phyloP scores from a whole-genome alignment of 1,140 invertebrate genomes.

The Diploscapter pachys region DNA sequence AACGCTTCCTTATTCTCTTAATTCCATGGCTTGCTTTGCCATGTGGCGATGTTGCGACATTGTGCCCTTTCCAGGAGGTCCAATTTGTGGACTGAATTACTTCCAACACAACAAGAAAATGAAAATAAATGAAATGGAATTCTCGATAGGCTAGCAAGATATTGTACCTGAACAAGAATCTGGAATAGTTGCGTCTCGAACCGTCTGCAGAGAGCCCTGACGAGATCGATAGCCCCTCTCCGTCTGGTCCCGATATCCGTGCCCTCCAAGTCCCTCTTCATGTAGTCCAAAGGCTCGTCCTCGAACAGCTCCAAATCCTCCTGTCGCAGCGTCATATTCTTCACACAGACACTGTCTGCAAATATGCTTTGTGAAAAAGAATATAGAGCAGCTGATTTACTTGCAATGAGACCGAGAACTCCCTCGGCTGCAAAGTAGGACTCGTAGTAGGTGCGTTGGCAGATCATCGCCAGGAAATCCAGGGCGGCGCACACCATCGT shows the following conservation, averaged over 20 bases:
- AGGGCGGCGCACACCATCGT: conserved; percentile 76
- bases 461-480: conserved; percentile 84
- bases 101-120: too few relatives aligned
- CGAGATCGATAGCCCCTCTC: conserved; percentile 88
- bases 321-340: conserved; percentile 24
- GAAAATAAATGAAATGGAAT: too few relatives aligned
- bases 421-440: conserved; percentile 80
- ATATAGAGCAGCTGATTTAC: background rate
- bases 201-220: conserved; percentile 70
- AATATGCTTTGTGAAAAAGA: background rate
- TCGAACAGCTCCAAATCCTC: conserved; percentile 88
- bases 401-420: conserved; percentile 75
- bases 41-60: too few relatives aligned
- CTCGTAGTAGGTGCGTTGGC: conserved; percentile 80
- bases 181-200: conserved; percentile 17
- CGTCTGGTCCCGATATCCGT: conserved; percentile 86
- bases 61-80: too few relatives aligned
- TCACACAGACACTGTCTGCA: conserved; percentile 27
- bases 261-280: conserved; percentile 86
- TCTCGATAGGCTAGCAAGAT: too few relatives aligned
- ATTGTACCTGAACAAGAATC: background rate
- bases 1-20: too few relatives aligned
- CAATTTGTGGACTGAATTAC: too few relatives aligned
- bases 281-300: conserved; percentile 96
- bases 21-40: too few relatives aligned